Percentiles rank a stretch among this genome's conserved stretches.
Conservation (phyloP, 2,888 invertebrate species). For the Falcaria lacertinaria region DNA sequence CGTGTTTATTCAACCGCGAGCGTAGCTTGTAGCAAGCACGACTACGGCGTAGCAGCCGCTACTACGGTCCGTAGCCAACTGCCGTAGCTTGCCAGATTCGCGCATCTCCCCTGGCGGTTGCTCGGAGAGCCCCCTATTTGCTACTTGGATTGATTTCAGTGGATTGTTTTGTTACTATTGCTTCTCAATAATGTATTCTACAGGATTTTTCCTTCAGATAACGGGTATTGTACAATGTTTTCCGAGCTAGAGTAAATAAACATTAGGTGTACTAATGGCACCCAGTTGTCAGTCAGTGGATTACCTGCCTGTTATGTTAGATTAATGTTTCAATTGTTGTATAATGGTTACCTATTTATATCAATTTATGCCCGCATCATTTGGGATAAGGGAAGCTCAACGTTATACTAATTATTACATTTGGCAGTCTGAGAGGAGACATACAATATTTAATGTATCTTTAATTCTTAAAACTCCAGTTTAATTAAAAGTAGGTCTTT, state of each 20-base stretch:
- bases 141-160: conserved; percentile 27
- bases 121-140: conserved; percentile 38
- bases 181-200: conserved; percentile 18
- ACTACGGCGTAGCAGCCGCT: conserved; percentile 48
- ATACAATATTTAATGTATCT: too few species aligned
- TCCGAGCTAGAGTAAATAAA: conserved; percentile 6
- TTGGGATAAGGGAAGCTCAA: neutral
- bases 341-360: conserved; percentile 2
- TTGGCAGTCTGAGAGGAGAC: too few species aligned
- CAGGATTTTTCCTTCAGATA: conserved; percentile 10
- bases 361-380: neutral
- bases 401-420: neutral
- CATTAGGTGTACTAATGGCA: conserved; percentile 10
- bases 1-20: conserved; percentile 39
- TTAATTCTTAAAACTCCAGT: too few species aligned
- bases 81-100: conserved; percentile 57
- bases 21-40: conserved; percentile 33
- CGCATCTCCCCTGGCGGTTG: conserved; percentile 44
- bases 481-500: too few species aligned
- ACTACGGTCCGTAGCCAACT: conserved; percentile 68
- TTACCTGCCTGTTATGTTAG: conserved; percentile 33
- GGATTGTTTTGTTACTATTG: conserved; percentile 29
- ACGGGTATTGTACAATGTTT: conserved; percentile 1
- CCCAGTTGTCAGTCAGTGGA: conserved; percentile 28
- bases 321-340: conserved; percentile 29